A percentile compares a stretch with the other conserved stretches of the same genome.
Evolutionary conservation across 2,888 invertebrate species (phyloP).

Genomic region (Aquatica leii): DNA sequence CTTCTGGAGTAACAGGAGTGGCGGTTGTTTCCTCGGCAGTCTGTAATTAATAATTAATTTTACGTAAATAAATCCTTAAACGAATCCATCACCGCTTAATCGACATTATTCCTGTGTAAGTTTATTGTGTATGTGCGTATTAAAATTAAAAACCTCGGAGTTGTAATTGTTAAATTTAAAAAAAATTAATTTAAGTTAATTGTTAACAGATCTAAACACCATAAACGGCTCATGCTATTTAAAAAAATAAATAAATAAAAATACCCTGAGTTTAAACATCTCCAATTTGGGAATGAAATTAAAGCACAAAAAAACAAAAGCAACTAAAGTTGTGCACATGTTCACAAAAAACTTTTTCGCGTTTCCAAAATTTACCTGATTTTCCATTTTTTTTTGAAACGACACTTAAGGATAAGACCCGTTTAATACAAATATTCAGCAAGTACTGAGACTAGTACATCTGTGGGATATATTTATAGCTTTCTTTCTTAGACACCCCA

Average conservation of each 20-base stretch:
- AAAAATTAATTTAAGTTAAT: not conserved
- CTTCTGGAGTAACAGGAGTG: constrained; percentile 51
- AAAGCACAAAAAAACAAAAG: constrained; percentile 53
- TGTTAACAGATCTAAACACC: constrained; percentile 2
- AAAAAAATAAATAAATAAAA: constrained; percentile 31
- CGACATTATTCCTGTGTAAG: no score
- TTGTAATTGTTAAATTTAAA: not conserved
- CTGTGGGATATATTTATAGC: constrained; percentile 55
- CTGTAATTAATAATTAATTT: constrained; percentile 14
- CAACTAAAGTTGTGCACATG: constrained; percentile 54
- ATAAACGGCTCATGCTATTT: constrained; percentile 19
- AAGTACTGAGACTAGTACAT: constrained; percentile 53
- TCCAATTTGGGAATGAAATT: constrained; percentile 46
- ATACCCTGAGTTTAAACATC: constrained; percentile 50
- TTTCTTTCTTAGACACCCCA: constrained; percentile 53
- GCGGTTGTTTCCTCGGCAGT: constrained; percentile 49
- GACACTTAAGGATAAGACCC: constrained; percentile 15
- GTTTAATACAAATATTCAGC: constrained; percentile 42
- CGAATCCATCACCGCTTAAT: no score
- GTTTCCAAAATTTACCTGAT: constrained; percentile 56
- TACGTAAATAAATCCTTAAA: no score
- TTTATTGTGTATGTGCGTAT: no score
- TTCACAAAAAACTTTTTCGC: constrained; percentile 52
- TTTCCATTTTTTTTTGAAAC: constrained; percentile 48
- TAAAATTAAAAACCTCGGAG: no score